These are phyloP conservation scores for Chanos chanos DNA, from an alignment of 2,797 vertebrate genomes.

Conservation along the genomic window DNA sequence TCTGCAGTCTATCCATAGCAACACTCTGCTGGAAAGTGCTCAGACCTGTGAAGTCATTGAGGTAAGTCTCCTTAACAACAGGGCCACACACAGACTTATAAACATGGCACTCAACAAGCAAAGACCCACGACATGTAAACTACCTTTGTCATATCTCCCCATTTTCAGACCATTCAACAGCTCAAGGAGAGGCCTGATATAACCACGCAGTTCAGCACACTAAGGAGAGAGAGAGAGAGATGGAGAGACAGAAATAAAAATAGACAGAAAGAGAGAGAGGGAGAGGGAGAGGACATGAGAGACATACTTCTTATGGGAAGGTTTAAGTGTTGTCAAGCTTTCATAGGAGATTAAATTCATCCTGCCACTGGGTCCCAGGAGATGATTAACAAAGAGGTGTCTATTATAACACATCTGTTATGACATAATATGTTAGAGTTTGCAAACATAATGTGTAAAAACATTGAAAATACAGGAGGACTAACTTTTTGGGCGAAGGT, in stretches of 20 bases:
- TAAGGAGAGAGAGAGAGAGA: constrained; percentile 42
- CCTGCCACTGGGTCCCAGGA: too few relatives aligned
- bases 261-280: background rate
- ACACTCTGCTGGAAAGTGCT: constrained; percentile 87
- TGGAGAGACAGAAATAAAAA: too few relatives aligned
- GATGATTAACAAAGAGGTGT: too few relatives aligned
- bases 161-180: constrained; percentile 80
- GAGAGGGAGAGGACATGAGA: too few relatives aligned
- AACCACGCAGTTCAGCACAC: constrained; percentile 82
- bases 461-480: background rate
- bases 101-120: background rate
- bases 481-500: constrained; percentile 69
- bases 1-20: constrained; percentile 85
- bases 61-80: background rate
- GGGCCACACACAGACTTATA: background rate
- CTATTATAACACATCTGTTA: too few relatives aligned
- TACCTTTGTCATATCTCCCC: constrained; percentile 84
- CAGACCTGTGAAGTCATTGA: constrained; percentile 73
- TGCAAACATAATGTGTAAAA: background rate
- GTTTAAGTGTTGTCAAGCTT: too few relatives aligned
- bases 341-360: too few relatives aligned
- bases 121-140: too few relatives aligned
- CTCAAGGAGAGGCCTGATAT: constrained; percentile 73
- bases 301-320: too few relatives aligned
- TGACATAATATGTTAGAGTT: background rate